Evolutionary conservation across 1,140 invertebrate species (phyloP).

Genomic region (Tyrophagus putrescentiae): DNA sequence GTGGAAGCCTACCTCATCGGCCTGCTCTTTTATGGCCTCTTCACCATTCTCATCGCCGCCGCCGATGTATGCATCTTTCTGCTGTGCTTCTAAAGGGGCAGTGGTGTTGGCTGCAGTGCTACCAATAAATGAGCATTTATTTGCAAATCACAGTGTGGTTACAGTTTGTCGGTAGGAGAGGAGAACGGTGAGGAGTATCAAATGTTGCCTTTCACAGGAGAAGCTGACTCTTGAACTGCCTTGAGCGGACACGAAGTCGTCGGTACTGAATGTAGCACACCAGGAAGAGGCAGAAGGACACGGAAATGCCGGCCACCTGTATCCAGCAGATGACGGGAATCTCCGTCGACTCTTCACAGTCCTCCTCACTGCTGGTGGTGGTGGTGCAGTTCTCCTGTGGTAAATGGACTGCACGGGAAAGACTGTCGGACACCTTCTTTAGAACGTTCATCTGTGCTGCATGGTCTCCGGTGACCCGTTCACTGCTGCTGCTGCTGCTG

Average conservation of each 20-base stretch:
- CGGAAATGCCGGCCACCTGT: background rate
- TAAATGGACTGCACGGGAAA: background rate
- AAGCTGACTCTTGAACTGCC: background rate
- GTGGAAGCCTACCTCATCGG: too few relatives aligned
- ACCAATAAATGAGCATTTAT: too few relatives aligned
- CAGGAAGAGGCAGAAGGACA: background rate
- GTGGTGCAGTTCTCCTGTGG: background rate
- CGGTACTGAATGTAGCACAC: background rate
- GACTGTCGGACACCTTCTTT: background rate
- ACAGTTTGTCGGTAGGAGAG: too few relatives aligned
- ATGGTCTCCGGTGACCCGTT: background rate
- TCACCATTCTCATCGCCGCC: too few relatives aligned
- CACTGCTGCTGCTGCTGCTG: too few relatives aligned
- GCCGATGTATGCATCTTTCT: too few relatives aligned
- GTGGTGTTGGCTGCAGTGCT: too few relatives aligned
- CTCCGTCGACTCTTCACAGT: background rate
- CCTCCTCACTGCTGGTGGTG: background rate
- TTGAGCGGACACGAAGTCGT: background rate
- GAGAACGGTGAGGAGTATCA: too few relatives aligned
- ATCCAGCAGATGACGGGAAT: background rate
- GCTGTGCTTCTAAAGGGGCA: too few relatives aligned
- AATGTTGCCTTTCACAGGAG: too few relatives aligned
- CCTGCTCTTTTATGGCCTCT: too few relatives aligned
- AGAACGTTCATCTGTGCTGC: background rate
- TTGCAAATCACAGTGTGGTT: too few relatives aligned